Evolutionary conservation across 2,113 vertebrate genomes (phyloP).

Genomic region (Nipponia nippon): DNA sequence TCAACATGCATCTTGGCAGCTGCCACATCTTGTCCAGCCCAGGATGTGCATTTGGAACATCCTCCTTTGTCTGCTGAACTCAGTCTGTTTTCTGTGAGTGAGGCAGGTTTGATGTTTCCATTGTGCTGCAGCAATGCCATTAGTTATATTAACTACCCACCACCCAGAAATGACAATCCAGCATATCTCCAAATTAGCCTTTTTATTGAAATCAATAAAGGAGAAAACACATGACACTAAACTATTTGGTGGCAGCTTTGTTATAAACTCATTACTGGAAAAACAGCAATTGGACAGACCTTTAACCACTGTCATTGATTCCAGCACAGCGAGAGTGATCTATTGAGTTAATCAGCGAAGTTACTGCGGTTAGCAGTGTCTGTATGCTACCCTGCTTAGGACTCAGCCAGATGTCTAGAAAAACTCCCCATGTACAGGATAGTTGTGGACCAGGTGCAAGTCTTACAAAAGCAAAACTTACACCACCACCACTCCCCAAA

Average conservation of each 20-base stretch:
- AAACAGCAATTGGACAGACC: conserved; percentile 40
- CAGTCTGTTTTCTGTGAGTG: background rate
- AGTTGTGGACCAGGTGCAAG: background rate
- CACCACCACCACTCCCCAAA: background rate
- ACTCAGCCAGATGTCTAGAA: background rate
- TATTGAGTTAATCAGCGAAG: conserved; percentile 54
- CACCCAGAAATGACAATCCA: conserved; percentile 43
- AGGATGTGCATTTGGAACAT: background rate
- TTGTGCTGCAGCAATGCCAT: background rate
- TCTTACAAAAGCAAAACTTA: background rate
- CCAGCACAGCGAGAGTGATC: conserved; percentile 34
- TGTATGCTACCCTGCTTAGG: background rate
- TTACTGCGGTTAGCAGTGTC: background rate
- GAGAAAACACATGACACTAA: conserved; percentile 39
- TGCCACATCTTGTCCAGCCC: background rate
- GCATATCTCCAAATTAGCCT: conserved; percentile 72
- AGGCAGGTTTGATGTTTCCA: background rate
- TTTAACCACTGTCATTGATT: conserved; percentile 59
- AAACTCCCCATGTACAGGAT: background rate
- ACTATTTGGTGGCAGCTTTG: conserved; percentile 59
- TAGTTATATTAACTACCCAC: conserved; percentile 27
- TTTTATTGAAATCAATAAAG: conserved; percentile 74
- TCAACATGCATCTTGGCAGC: background rate
- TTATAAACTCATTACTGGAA: conserved; percentile 64
- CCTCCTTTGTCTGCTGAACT: background rate